These are phyloP conservation scores for Cyclopterus lumpus DNA, from an alignment of 2,797 vertebrate genomes.

Conservation along the genomic window DNA sequence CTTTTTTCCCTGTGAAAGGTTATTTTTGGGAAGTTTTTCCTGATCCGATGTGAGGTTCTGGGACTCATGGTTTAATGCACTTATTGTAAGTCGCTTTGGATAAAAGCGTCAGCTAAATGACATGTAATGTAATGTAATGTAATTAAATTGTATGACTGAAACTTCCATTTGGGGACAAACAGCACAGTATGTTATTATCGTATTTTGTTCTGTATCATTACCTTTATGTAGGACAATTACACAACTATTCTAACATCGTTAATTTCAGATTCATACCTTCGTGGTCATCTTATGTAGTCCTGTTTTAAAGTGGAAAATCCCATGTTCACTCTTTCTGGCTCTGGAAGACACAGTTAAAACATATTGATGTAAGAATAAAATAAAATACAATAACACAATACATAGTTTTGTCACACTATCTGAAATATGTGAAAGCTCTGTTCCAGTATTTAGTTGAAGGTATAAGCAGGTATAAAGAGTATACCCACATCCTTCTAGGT, in stretches of 20 bases:
- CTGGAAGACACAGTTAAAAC: slow-evolving; percentile 67
- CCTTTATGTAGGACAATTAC: not conserved
- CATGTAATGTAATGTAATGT: too few relatives aligned
- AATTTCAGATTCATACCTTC: slow-evolving; percentile 80
- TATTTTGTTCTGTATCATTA: not conserved
- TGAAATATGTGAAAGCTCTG: not conserved
- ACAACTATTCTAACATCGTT: not conserved
- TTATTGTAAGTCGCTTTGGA: too few relatives aligned
- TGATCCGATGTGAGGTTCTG: too few relatives aligned
- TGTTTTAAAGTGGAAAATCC: slow-evolving; percentile 90
- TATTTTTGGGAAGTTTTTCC: too few relatives aligned
- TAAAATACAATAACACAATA: not conserved
- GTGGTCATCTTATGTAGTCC: slow-evolving; percentile 88
- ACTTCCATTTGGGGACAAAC: not conserved
- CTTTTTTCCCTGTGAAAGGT: too few relatives aligned
- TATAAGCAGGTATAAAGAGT: too few relatives aligned
- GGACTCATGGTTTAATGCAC: too few relatives aligned
- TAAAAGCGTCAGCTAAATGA: too few relatives aligned
- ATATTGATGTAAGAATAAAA: not conserved
- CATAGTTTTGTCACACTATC: not conserved
- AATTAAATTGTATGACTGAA: not conserved
- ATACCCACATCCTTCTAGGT: too few relatives aligned
- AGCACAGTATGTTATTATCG: not conserved
- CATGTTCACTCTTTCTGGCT: slow-evolving; percentile 87
- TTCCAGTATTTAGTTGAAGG: not conserved